A percentile compares a stretch with the other conserved stretches of the same genome.
These are phyloP conservation scores for Danio choprae DNA, from an alignment of 2,797 vertebrate species.

Conservation along the genomic window DNA sequence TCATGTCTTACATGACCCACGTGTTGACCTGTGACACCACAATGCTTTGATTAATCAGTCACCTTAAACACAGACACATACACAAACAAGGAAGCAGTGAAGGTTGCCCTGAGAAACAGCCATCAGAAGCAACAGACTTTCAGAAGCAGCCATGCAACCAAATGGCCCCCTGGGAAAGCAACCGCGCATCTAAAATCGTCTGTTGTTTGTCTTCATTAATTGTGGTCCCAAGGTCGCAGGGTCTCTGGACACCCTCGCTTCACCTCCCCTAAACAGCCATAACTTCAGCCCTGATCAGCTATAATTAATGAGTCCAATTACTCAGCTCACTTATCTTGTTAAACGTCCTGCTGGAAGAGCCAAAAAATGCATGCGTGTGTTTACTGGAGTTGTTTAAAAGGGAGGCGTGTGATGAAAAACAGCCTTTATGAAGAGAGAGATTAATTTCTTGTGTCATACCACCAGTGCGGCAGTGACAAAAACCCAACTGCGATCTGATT, in stretches of 20 bases:
- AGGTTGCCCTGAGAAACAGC: conserved; percentile 50
- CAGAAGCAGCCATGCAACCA: conserved; percentile 59
- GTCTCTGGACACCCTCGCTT: conserved; percentile 41
- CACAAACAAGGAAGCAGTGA: conserved; percentile 48
- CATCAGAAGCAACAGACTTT: conserved; percentile 53
- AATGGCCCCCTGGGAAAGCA: conserved; percentile 21
- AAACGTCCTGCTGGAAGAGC: conserved; percentile 36
- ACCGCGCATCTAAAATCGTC: conserved; percentile 21
- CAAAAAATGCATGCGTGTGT: conserved; percentile 48
- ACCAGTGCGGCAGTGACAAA: conserved; percentile 12
- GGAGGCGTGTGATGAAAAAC: conserved; percentile 35
- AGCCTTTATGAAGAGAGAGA: conserved; percentile 41
- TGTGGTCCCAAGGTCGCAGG: conserved; percentile 31
- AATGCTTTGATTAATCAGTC: conserved; percentile 47
- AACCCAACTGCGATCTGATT: conserved; percentile 13
- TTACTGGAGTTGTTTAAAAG: conserved; percentile 33
- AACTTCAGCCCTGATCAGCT: conserved; percentile 10
- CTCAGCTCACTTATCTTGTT: conserved; percentile 51
- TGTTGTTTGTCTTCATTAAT: conserved; percentile 64
- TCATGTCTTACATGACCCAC: conserved; percentile 34
- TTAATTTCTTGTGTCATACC: conserved; percentile 45
- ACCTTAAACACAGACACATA: conserved; percentile 29
- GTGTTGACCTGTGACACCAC: conserved; percentile 50
- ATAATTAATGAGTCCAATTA: conserved; percentile 51
- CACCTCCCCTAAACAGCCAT: conserved; percentile 23